Evolutionary conservation across 37 sponge, comb jelly and placozoan genomes (phyloP).

Genomic region (Ephydatia muelleri): DNA sequence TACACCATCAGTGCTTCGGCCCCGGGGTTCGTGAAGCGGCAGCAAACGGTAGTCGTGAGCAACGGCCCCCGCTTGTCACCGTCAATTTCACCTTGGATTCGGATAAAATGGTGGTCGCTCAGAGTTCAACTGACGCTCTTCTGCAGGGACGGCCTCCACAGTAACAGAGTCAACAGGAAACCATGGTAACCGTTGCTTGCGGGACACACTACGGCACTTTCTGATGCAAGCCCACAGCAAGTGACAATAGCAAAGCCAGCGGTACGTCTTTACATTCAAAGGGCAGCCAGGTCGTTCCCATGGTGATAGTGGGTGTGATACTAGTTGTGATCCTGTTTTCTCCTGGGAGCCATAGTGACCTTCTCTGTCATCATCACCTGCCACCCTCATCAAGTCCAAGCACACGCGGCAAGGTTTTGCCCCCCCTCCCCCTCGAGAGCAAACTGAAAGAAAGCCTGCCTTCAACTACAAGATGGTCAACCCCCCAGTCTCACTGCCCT

Average conservation of each 20-base stretch:
- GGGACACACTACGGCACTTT: not conserved
- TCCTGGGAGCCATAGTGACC: conserved; percentile 21
- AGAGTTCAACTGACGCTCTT: not conserved
- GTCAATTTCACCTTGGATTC: conserved; percentile 51
- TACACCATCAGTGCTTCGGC: conserved; percentile 57
- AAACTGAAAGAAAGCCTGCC: not conserved
- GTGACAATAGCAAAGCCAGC: too few relatives aligned
- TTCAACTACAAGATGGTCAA: not conserved
- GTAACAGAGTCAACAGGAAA: too few relatives aligned
- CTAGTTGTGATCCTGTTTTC: conserved; percentile 27
- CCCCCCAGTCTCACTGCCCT: not conserved
- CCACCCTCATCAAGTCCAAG: conserved; percentile 15
- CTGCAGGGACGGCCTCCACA: too few relatives aligned
- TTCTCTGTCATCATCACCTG: conserved; percentile 11
- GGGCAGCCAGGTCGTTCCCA: too few relatives aligned
- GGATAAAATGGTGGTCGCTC: not conserved
- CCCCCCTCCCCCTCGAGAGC: conserved; percentile 25
- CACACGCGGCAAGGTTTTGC: conserved; percentile 27
- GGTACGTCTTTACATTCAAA: too few relatives aligned
- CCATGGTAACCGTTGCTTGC: not conserved
- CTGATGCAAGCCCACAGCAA: too few relatives aligned
- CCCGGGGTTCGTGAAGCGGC: conserved; percentile 14
- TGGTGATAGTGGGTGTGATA: conserved; percentile 15
- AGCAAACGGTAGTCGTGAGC: conserved; percentile 24
- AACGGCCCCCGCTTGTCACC: not conserved